Evolutionary conservation across 2,888 invertebrate genomes (phyloP).

Genomic region (Oligia strigilis): DNA sequence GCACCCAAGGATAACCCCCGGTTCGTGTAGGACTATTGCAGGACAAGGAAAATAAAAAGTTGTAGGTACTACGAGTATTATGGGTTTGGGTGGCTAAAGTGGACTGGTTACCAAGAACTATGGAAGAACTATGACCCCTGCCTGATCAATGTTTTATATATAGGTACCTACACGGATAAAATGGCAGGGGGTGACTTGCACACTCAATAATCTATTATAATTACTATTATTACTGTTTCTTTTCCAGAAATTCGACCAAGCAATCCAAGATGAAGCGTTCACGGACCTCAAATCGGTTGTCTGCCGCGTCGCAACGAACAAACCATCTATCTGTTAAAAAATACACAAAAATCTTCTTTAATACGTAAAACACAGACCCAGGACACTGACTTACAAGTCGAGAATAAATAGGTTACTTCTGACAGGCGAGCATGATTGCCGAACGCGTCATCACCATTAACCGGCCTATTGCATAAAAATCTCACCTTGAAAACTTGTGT

Average conservation of each 20-base stretch:
- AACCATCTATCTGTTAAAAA: constrained; percentile 78
- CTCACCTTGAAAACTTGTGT: background rate
- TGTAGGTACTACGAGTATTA: too few relatives aligned
- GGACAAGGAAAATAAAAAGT: too few relatives aligned
- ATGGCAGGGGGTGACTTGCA: too few relatives aligned
- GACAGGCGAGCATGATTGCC: background rate
- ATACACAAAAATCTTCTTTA: background rate
- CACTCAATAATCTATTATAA: too few relatives aligned
- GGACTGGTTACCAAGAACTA: too few relatives aligned
- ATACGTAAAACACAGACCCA: constrained; percentile 22
- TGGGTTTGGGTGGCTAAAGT: too few relatives aligned
- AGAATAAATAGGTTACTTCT: background rate
- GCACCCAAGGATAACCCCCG: too few relatives aligned
- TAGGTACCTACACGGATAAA: too few relatives aligned
- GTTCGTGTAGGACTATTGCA: too few relatives aligned
- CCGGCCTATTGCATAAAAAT: background rate
- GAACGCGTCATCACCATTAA: background rate
- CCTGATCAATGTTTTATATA: too few relatives aligned
- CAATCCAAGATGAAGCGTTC: constrained; percentile 89
- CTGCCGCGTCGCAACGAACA: constrained; percentile 85
- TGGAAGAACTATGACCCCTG: too few relatives aligned
- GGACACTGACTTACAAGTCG: background rate
- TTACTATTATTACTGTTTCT: constrained; percentile 19
- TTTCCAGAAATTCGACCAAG: constrained; percentile 90
- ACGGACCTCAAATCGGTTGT: constrained; percentile 90